A percentile compares a stretch with the other conserved stretches of the same genome.
These are phyloP conservation scores for Megaceryle torquata DNA, from an alignment of 2,113 vertebrate genomes.

Conservation along the genomic window DNA sequence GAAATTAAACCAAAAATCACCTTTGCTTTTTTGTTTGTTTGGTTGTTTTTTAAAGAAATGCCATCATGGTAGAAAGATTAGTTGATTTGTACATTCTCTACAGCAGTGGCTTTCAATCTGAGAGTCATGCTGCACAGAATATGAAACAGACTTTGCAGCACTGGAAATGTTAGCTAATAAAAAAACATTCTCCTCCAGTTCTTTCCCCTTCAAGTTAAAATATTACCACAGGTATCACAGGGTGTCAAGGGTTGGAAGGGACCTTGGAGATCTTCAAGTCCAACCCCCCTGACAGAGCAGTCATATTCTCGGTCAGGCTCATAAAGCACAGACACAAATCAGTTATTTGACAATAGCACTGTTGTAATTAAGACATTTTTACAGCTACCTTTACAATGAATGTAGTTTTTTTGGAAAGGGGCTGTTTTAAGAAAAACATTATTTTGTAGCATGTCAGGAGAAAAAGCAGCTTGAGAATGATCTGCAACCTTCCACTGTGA, in stretches of 20 bases:
- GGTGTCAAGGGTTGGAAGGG: too few relatives aligned
- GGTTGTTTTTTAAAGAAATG: background rate
- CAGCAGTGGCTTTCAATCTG: background rate
- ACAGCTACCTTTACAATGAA: background rate
- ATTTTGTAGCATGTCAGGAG: background rate
- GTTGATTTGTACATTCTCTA: background rate
- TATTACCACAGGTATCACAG: too few relatives aligned
- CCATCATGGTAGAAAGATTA: background rate
- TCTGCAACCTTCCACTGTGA: background rate
- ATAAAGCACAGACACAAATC: background rate
- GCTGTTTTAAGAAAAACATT: background rate
- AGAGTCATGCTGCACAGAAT: background rate
- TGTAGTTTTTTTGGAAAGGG: background rate
- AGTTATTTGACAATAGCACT: background rate
- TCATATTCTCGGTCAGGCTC: background rate
- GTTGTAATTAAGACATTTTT: background rate
- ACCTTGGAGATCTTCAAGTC: too few relatives aligned
- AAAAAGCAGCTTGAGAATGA: background rate
- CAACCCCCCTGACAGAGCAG: too few relatives aligned
- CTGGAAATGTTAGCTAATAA: background rate
- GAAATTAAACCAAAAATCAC: background rate
- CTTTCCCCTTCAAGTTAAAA: background rate
- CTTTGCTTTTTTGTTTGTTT: background rate
- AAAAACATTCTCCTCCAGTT: background rate
- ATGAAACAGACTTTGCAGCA: background rate